Base-by-base conservation (phyloP, 2,888 invertebrate species). In the Polydrusus cervinus region DNA sequence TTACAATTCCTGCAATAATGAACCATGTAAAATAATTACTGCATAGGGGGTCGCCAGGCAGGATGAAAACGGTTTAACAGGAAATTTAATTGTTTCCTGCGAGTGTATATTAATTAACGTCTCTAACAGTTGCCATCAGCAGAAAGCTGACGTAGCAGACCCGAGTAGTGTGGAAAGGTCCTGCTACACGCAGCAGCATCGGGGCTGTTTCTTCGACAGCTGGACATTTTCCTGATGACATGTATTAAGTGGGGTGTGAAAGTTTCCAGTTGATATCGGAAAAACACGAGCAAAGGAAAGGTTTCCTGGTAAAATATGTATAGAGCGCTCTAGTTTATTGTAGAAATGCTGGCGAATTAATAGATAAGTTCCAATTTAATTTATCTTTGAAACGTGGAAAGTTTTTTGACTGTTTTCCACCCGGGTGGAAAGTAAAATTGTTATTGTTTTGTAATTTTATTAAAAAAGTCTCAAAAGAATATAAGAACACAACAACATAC, bases 51-150 rank as follows among this genome's bases (percentile, higher is more conserved):
- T 47, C 64, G 61, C 47, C 61, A 62, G 53, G 51, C 64, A 76
- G 72, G 70, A 76, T 73, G 76, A 51, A 76, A 72, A 71, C 65
- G 70, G 76, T 76, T 76, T 76, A 76, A 79, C 80, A 78, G 83
- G 83, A 83, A 84, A 83, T 82, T 84, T 82, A 84, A 84, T 83
- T 84, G 83, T 85, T 85, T 86, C 85, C 86, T 84, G 82, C 81
- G 82, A 86, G 85, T 86, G 86, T 86, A 87, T 87, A 87, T 87
- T 87, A 87, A 87, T 87, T 87, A 87, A 86, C 84, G 87, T 86
- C 87, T 86, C 84, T 82, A 85, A 85, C 86, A 87, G 78, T 85
- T 83, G 86, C 83, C 83, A 84, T 84, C 84, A 85, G 85, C 86
- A 83, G 85, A 74, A 74, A 62, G 43, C 53, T 66, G 51, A 68